These are phyloP conservation scores for Coelinius sp. DNA, from an alignment of 2,888 invertebrate genomes.

Conservation along the genomic window DNA sequence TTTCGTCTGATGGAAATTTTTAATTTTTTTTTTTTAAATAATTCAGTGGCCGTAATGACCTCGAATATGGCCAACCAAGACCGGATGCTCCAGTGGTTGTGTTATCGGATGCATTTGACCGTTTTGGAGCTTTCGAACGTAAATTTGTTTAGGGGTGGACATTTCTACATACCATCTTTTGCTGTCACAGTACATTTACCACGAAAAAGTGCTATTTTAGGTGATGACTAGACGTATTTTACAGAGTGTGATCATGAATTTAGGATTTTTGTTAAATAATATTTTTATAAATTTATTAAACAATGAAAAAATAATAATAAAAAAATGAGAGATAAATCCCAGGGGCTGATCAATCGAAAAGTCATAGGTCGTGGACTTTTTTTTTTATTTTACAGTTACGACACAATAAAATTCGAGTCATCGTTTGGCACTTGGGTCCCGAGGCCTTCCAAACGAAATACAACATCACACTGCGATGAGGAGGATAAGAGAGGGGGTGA, in stretches of 20 bases:
- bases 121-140: conserved; percentile 51
- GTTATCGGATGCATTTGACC: conserved; percentile 40
- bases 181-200: conserved; percentile 67
- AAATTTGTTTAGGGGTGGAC: conserved; percentile 68
- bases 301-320: too few relatives aligned
- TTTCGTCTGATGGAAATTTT: not conserved
- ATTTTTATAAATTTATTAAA: too few relatives aligned
- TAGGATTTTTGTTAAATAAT: too few relatives aligned
- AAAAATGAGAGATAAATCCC: conserved; percentile 23
- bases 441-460: conserved; percentile 20
- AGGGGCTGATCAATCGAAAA: conserved; percentile 58
- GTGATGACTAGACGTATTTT: conserved; percentile 6
- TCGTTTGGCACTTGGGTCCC: conserved; percentile 42
- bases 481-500: not conserved
- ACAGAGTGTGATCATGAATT: conserved; percentile 8
- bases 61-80: not conserved
- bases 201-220: conserved; percentile 50
- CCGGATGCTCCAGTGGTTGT: conserved; percentile 32
- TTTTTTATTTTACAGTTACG: conserved; percentile 51
- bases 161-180: conserved; percentile 48
- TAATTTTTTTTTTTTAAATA: not conserved
- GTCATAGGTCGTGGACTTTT: conserved; percentile 52
- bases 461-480: conserved; percentile 25
- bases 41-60: not conserved
- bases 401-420: conserved; percentile 63